Evolutionary conservation across 2,113 vertebrate genomes (phyloP), one percentile per base, ranked within the genome.

Genomic region (Gasterosteus aculeatus): DNA sequence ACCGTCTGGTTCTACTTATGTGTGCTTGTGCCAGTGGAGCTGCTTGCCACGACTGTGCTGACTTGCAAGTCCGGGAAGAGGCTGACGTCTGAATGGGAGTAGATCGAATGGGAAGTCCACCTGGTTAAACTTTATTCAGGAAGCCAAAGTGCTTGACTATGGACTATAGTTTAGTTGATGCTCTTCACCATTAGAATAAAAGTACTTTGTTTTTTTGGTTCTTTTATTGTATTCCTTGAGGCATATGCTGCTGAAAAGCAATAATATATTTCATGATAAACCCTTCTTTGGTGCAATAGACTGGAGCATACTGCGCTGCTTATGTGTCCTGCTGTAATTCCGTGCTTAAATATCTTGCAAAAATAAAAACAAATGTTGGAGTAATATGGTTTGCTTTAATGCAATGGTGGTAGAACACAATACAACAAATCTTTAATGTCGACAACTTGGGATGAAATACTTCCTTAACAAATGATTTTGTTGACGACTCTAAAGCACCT

Each of bases 1-100:
- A 80, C 76, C 0, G 0, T 35, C 51, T 67, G 77, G 54, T 89
- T 84, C 3, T 86, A 79, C 7, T 10, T 46, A 2, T 89, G 70
- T 31, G 68, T 77, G 16, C 14, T 8, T 10, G 82, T 84, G 33
- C 54, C 58, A 14, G 15, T 72, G 3, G 22, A 88, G 73, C 74
- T 89, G 70, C n/a, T 22, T 7, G 5, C 78, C 9, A 59, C 33
- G 11, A 35, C 84, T 15, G 22, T 3, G 11, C n/a, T 87, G 19
- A 84, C 75, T 18, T 7, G 5, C 10, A 10, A 54, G 62, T 64
- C 5, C 33, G 6, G 33, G 14, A 69, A n/a, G 51, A 51, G 9
- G 3, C 19, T 65, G 9, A 33, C 10, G 1, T 38, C 76, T 61
- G 54, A 77, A 39, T 85, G 77, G 80, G 16, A 74, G 31, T 14